These are phyloP conservation scores for Macaca nemestrina DNA, from an alignment of 2,113 vertebrate species.

Conservation along the genomic window DNA sequence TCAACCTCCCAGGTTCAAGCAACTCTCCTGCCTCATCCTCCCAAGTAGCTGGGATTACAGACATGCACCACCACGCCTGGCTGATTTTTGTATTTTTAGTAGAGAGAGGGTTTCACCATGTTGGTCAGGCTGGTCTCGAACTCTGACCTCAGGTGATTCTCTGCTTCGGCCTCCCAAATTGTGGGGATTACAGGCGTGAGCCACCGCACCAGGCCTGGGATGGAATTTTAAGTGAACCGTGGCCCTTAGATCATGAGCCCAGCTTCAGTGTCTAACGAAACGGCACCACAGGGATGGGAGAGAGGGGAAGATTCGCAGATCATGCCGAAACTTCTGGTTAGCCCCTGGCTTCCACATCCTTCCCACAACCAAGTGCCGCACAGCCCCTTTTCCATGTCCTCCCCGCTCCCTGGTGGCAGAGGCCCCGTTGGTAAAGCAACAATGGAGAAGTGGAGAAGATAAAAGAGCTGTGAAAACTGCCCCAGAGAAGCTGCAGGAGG, in stretches of 20 bases:
- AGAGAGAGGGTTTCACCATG: too few species aligned
- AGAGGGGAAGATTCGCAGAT: neutral
- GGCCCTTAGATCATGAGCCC: neutral
- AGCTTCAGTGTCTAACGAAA: neutral
- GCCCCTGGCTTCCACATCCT: constrained; percentile 59
- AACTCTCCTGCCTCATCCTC: too few species aligned
- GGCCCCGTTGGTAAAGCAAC: neutral
- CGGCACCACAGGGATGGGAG: neutral
- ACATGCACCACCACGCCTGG: too few species aligned
- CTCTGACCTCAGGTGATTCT: too few species aligned
- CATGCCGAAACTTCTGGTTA: constrained; percentile 29
- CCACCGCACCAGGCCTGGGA: too few species aligned
- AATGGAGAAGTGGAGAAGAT: neutral
- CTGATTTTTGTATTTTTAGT: too few species aligned
- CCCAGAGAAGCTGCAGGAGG: neutral
- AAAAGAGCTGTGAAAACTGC: neutral
- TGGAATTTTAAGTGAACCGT: neutral
- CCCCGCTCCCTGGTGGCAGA: neutral
- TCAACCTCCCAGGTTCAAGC: too few species aligned
- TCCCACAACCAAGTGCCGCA: neutral
- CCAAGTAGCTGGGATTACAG: too few species aligned
- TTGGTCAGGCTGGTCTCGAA: too few species aligned
- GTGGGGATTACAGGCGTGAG: too few species aligned
- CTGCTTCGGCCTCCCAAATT: too few species aligned
- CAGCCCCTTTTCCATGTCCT: neutral